A percentile compares a stretch with the other conserved stretches of the same genome.
phyloP scores from a whole-genome alignment of 2,888 invertebrate genomes.

The Drosophila diplacantha region DNA sequence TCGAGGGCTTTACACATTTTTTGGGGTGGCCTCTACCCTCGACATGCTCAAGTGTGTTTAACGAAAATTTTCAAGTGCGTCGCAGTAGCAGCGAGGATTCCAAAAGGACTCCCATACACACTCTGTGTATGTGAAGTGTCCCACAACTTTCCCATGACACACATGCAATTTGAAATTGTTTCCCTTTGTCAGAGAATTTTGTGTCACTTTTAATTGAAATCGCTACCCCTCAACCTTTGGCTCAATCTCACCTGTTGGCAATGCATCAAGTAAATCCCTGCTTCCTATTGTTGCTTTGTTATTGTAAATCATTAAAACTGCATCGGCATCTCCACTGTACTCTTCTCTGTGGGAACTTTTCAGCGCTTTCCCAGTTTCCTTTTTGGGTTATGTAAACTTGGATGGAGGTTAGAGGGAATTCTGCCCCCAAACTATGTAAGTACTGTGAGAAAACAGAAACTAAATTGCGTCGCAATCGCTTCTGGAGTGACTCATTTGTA shows the following conservation, averaged over 20 bases:
- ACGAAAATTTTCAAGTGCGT: conserved; percentile 58
- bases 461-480: conserved; percentile 51
- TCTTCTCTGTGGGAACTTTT: conserved; percentile 61
- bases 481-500: conserved; percentile 58
- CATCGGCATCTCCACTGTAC: conserved; percentile 40
- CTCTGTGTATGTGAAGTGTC: conserved; percentile 1
- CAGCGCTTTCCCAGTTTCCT: conserved; percentile 47
- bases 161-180: conserved; percentile 66
- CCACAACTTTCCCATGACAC: conserved; percentile 60
- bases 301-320: conserved; percentile 67
- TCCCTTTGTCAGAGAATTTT: conserved; percentile 62
- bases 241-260: conserved; percentile 60
- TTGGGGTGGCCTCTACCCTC: conserved; percentile 58
- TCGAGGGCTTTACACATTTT: conserved; percentile 32
- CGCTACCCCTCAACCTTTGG: conserved; percentile 37
- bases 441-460: conserved; percentile 61
- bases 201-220: conserved; percentile 70
- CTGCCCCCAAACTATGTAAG: conserved; percentile 44
- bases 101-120: conserved; percentile 13
- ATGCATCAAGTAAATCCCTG: conserved; percentile 55
- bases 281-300: conserved; percentile 54
- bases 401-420: conserved; percentile 10
- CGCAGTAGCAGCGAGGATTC: conserved; percentile 38
- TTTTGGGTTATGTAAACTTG: conserved; percentile 67
- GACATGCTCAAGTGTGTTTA: conserved; percentile 53